Base-by-base conservation (phyloP, 2,888 invertebrate genomes). In the Cenopis cana region DNA sequence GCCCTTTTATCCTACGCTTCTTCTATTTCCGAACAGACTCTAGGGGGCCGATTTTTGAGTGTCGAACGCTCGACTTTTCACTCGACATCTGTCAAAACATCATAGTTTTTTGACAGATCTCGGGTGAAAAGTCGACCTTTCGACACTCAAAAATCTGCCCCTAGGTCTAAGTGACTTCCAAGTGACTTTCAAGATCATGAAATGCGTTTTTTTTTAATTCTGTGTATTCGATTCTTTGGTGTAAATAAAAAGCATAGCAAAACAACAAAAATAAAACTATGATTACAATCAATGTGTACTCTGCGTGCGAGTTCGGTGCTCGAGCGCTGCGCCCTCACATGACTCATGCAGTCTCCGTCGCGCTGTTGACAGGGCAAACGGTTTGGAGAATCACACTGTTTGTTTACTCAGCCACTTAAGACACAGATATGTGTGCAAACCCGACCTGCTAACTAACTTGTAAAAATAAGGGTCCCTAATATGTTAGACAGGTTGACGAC, bases 381-480 rank as follows among this genome's bases (percentile, higher is more conserved):
- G 29, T 71, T 67, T 71, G 67, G 46, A 60, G 69, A 66, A 73
- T 24, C 68, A 36, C 50, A 56, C 61, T 75, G 76, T 83, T 84
- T 85, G 74, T 85, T 81, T 82, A 82, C 76, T 74, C 65, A 76
- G 76, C 71, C 74, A 72, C 60, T 73, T 73, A 65, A 68, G 50
- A 65, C 33, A 18, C 60, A 66, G 41, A 56, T 54, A 24, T 59
- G 52, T 69, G 52, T 46, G 65, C 36, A 54, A 57, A 71, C 50
- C 61, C n/a, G 56, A 57, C 33, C 24, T 56, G 29, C 24, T 60
- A 59, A 69, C 49, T 57, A 46, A 54, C 70, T 55, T 36, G 64
- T 52, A n/a, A 36, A 66, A 66, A 59, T 33, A 70, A 61, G 12
- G 9, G 24, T n/a, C 24, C n/a, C 20, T 52, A 59, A n/a, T n/a